phyloP scores from a whole-genome alignment of 2,113 vertebrate genomes.

The Polypterus senegalus region DNA sequence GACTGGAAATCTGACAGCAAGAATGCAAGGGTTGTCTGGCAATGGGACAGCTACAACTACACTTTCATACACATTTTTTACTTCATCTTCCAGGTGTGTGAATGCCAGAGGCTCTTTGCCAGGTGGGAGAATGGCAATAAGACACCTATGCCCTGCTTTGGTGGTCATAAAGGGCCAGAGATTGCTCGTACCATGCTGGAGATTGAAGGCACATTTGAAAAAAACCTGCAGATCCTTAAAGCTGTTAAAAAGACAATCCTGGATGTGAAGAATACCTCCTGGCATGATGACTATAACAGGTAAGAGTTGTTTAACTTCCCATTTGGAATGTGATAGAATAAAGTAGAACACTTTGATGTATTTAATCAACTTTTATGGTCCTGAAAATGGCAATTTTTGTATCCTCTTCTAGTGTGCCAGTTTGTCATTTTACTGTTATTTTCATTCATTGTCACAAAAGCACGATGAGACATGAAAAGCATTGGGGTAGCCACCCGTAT shows the following conservation, averaged over 20 bases:
- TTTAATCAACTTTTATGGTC: too few species aligned
- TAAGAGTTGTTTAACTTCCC: constrained; percentile 15
- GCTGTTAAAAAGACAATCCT: constrained; percentile 39
- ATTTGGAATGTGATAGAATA: too few species aligned
- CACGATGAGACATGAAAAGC: too few species aligned
- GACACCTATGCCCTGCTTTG: constrained; percentile 50
- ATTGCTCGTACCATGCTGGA: constrained; percentile 47
- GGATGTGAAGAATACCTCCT: constrained; percentile 60
- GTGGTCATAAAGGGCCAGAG: constrained; percentile 45
- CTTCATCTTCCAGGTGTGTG: constrained; percentile 54
- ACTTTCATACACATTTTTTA: constrained; percentile 2
- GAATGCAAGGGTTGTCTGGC: too few species aligned
- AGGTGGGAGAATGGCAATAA: constrained; percentile 47
- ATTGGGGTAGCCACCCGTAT: too few species aligned
- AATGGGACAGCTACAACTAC: too few species aligned
- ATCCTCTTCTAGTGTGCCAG: too few species aligned
- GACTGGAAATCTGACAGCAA: too few species aligned
- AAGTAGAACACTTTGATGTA: too few species aligned
- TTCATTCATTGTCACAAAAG: too few species aligned
- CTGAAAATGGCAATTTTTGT: too few species aligned
- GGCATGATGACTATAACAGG: constrained; percentile 60
- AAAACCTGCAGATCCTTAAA: constrained; percentile 40
- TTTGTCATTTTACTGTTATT: too few species aligned
- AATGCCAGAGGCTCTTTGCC: constrained; percentile 68
- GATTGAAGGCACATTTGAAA: constrained; percentile 53